Evolutionary conservation across 2,113 vertebrate genomes (phyloP), one percentile per base, ranked within the genome.

Genomic region (Pogonocichla stellata): DNA sequence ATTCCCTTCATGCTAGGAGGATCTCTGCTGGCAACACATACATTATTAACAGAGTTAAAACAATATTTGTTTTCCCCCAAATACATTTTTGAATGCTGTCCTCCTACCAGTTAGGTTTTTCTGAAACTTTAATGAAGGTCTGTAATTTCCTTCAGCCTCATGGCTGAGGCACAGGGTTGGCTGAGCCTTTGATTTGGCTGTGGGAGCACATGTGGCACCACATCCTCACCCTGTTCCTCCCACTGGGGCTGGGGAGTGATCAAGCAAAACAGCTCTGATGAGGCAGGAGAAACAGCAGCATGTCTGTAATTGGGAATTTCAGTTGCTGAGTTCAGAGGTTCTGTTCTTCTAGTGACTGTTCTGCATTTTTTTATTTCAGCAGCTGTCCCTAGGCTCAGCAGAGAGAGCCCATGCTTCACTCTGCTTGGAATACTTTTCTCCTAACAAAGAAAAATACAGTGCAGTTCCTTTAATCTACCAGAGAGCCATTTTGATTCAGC

Each of bases 1-100:
- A 97, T 98, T 98, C 98, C 92, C 97, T 96, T 93, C 96, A 97
- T 96, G 91, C 97, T 66, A 53, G 84, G 90, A 92, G 78, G 93
- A 97, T 97, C 97, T 98, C 96, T 95, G 88, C 95, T 96, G 95
- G 97, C 96, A 97, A 95, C 19, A 3, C 74, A 96, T 98, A 94
- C 96, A 98, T 98, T 98, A 98, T 98, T 98, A 96, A 98, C 94
- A 93, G 74, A 94, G 94, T 97, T 98, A 97, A 98, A 98, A 97
- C 96, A 97, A 95, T 98, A 97, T 98, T 98, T 98, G 98, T 98
- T 98, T 98, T 97, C 85, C 96, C 95, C 94, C 75, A 95, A 96
- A 96, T 93, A 95, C 62, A 69, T 77, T 97, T 96, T 92, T 96
- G 93, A 97, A 92, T 85, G 80, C 58, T 62, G 72, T 78, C 88